Evolutionary conservation across 2,797 vertebrate species (phyloP).

Genomic region (Macroramphosus scolopax): DNA sequence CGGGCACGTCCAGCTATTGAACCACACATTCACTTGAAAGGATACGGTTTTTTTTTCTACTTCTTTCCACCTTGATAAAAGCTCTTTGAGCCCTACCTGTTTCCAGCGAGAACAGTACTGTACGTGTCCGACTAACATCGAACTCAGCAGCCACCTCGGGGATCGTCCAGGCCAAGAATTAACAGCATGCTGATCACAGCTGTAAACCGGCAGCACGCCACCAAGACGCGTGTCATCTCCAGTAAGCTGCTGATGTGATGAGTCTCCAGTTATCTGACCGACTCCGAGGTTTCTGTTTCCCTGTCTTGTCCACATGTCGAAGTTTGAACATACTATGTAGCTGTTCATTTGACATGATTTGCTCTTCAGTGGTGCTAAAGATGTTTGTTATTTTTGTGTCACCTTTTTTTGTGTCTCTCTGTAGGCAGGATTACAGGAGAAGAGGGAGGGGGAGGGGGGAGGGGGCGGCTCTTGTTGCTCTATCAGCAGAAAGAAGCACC

Average conservation of each 20-base stretch:
- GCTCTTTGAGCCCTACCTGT: constrained; percentile 38
- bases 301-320: constrained; percentile 50
- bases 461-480: constrained; percentile 52
- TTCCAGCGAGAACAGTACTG: constrained; percentile 29
- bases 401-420: constrained; percentile 45
- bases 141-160: constrained; percentile 19
- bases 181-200: constrained; percentile 37
- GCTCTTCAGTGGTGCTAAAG: constrained; percentile 75
- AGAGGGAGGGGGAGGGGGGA: constrained; percentile 13
- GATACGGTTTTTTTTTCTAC: constrained; percentile 63
- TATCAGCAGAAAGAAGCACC: constrained; percentile 49
- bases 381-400: constrained; percentile 60
- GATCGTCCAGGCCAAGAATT: constrained; percentile 41
- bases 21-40: constrained; percentile 66
- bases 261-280: constrained; percentile 34
- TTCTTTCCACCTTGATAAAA: constrained; percentile 42
- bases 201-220: too few relatives aligned
- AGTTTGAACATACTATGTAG: constrained; percentile 31
- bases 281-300: constrained; percentile 32
- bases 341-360: constrained; percentile 52
- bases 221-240: constrained; percentile 36
- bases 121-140: constrained; percentile 26
- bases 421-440: constrained; percentile 53
- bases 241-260: constrained; percentile 34
- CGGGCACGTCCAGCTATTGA: constrained; percentile 59